Evolutionary conservation across 1,140 invertebrate species (phyloP).

Genomic region (Procambarus virginalis): DNA sequence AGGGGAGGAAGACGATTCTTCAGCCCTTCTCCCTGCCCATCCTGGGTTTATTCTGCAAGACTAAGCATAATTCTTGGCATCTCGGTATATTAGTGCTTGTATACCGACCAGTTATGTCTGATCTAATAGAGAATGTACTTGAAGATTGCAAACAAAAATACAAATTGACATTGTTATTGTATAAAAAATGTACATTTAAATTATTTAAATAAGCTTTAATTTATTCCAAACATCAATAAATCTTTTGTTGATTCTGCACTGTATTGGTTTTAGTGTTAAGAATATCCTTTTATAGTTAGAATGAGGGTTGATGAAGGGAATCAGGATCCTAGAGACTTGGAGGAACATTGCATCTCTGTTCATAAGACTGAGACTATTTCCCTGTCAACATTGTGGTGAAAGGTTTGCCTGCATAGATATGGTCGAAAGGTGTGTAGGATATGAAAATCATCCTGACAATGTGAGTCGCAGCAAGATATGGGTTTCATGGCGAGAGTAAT

Average conservation of each 20-base stretch:
- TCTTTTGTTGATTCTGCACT: too few relatives aligned
- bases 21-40: constrained; percentile 1
- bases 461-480: too few relatives aligned
- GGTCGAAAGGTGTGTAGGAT: neutral
- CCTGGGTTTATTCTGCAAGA: constrained; percentile 21
- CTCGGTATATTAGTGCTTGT: neutral
- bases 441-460: too few relatives aligned
- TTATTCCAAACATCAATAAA: too few relatives aligned
- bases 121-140: neutral
- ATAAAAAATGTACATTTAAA: too few relatives aligned
- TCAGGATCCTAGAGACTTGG: constrained; percentile 38
- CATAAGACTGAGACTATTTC: constrained; percentile 39
- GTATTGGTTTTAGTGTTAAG: too few relatives aligned
- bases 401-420: constrained; percentile 64
- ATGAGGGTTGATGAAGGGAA: neutral
- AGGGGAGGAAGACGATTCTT: constrained; percentile 10
- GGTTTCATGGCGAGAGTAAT: too few relatives aligned
- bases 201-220: too few relatives aligned
- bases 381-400: constrained; percentile 63
- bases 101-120: neutral
- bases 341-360: constrained; percentile 54
- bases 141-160: neutral
- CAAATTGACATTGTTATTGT: too few relatives aligned
- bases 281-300: too few relatives aligned
- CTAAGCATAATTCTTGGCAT: neutral